Evolutionary conservation across 2,113 vertebrate genomes (phyloP).

Genomic region (Ancistrus triradiatus): DNA sequence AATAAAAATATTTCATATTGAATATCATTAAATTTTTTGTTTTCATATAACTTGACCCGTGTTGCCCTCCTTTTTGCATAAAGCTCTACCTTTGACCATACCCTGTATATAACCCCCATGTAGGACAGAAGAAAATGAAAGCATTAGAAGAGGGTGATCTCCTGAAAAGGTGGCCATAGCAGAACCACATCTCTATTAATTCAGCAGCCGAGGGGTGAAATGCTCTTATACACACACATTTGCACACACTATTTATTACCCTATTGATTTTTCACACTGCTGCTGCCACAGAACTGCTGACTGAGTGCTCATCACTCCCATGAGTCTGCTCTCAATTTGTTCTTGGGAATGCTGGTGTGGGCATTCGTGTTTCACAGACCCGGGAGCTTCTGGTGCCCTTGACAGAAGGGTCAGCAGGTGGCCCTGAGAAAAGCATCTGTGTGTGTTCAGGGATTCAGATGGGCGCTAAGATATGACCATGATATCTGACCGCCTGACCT

Average conservation of each 20-base stretch:
- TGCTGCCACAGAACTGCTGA: constrained; percentile 31
- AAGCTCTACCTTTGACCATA: no score
- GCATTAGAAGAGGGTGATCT: neutral
- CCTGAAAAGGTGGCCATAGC: neutral
- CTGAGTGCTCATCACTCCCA: constrained; percentile 12
- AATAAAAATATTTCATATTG: no score
- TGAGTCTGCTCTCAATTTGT: constrained; percentile 5
- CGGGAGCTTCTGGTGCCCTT: no score
- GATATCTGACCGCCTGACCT: no score
- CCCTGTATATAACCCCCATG: no score
- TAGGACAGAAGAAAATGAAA: no score
- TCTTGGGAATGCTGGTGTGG: neutral
- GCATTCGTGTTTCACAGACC: neutral
- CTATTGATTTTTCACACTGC: constrained; percentile 37
- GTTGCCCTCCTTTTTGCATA: no score
- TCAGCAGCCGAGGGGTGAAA: neutral
- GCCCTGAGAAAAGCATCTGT: neutral
- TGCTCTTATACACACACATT: neutral
- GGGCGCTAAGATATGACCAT: constrained; percentile 7
- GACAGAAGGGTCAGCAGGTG: no score
- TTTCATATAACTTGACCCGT: no score
- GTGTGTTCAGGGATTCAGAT: neutral
- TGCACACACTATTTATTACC: constrained; percentile 25
- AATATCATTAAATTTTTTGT: no score
- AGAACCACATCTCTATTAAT: neutral